phyloP scores from a whole-genome alignment of 1,140 invertebrate genomes.

The Hestina assimilis region DNA sequence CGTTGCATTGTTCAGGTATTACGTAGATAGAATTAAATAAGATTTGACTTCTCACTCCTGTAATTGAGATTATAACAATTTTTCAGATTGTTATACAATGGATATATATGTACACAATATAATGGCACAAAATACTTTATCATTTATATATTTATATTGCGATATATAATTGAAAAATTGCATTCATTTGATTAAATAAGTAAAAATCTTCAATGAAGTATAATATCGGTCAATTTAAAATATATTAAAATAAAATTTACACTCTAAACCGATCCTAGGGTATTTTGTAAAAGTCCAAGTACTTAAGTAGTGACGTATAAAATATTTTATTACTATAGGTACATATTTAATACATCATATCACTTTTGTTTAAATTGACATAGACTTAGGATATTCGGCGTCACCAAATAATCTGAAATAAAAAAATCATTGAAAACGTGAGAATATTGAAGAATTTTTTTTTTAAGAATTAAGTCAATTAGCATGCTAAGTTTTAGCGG shows the following conservation, averaged over 20 bases:
- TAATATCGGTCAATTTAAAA: too few relatives aligned
- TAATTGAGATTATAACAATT: neutral
- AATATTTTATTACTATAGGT: conserved; percentile 10
- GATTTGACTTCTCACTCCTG: neutral
- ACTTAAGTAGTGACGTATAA: too few relatives aligned
- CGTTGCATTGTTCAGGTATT: conserved; percentile 53
- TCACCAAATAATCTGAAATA: conserved; percentile 14
- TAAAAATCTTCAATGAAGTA: too few relatives aligned
- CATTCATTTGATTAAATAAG: neutral
- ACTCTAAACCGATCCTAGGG: too few relatives aligned
- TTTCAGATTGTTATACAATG: conserved; percentile 4
- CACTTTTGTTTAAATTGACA: conserved; percentile 12
- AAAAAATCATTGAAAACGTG: too few relatives aligned
- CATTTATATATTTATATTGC: conserved; percentile 30
- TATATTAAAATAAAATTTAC: too few relatives aligned
- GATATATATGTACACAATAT: conserved; percentile 59
- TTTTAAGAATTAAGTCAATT: too few relatives aligned
- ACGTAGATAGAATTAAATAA: neutral
- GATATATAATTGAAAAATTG: neutral
- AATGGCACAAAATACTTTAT: conserved; percentile 46
- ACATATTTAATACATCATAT: conserved; percentile 9
- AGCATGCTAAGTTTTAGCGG: too few relatives aligned
- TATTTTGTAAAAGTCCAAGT: too few relatives aligned
- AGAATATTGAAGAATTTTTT: neutral
- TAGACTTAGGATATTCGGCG: conserved; percentile 8